These are phyloP conservation scores for Pocillopora verrucosa DNA, from an alignment of 64 coral and sea anemone species.

Conservation along the genomic window DNA sequence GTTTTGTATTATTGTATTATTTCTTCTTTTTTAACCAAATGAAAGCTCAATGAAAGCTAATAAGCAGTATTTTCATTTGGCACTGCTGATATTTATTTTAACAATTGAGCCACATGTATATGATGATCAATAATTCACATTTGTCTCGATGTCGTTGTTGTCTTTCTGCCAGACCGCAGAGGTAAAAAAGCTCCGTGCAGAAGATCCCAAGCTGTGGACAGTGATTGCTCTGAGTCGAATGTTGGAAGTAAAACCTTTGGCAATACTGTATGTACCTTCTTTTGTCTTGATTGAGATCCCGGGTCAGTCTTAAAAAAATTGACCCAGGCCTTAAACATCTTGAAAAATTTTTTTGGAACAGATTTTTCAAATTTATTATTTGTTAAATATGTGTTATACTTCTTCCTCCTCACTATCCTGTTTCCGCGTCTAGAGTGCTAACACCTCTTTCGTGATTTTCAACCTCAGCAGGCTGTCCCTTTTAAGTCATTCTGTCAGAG, in stretches of 20 bases:
- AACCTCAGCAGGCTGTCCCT: too few species aligned
- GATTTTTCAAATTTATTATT: too few species aligned
- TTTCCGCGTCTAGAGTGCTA: too few species aligned
- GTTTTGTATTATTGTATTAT: too few species aligned
- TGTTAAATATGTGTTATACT: too few species aligned
- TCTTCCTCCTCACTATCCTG: too few species aligned
- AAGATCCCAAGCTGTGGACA: constrained; percentile 90
- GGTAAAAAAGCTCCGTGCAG: constrained; percentile 55
- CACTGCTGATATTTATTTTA: not conserved
- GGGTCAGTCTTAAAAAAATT: too few species aligned
- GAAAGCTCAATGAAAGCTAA: not conserved
- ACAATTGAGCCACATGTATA: not conserved
- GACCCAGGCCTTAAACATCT: too few species aligned
- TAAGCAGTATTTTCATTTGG: not conserved
- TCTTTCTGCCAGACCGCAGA: constrained; percentile 46
- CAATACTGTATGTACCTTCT: constrained; percentile 68
- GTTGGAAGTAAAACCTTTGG: constrained; percentile 83
- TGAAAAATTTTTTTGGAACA: too few species aligned
- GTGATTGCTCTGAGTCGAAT: constrained; percentile 77
- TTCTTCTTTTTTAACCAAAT: too few species aligned
- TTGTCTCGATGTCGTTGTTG: not conserved
- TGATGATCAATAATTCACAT: not conserved
- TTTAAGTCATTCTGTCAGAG: too few species aligned
- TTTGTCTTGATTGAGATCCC: not conserved
- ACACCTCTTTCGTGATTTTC: too few species aligned